Evolutionary conservation across 2,888 invertebrate species (phyloP).

Genomic region (Orgyia antiqua): DNA sequence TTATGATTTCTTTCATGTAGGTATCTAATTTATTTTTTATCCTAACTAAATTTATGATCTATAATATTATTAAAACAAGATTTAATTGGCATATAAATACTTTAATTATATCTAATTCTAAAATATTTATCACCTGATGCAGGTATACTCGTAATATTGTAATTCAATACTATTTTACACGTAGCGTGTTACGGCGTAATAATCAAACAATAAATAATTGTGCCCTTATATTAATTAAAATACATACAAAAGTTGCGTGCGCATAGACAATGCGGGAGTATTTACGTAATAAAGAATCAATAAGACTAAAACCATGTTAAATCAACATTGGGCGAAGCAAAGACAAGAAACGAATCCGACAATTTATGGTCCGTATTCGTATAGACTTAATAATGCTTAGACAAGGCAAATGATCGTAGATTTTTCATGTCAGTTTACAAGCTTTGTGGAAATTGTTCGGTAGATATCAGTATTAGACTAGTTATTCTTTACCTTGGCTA

Average conservation of each 20-base stretch:
- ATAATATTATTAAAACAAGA: too few species aligned
- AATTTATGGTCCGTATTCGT: constrained; percentile 62
- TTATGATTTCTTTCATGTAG: too few species aligned
- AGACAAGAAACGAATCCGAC: constrained; percentile 74
- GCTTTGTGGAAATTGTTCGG: constrained; percentile 31
- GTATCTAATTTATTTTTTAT: too few species aligned
- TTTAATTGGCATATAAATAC: too few species aligned
- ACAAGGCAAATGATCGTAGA: constrained; percentile 46
- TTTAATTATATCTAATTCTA: too few species aligned
- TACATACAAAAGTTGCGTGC: constrained; percentile 59
- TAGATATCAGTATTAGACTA: constrained; percentile 11
- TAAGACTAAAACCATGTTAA: constrained; percentile 77
- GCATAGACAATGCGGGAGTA: constrained; percentile 68
- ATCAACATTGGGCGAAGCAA: constrained; percentile 75
- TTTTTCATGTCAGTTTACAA: constrained; percentile 46
- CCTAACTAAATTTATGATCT: too few species aligned
- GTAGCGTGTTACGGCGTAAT: constrained; percentile 26
- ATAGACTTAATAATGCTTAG: constrained; percentile 49
- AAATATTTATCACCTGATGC: too few species aligned
- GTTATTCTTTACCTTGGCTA: too few species aligned
- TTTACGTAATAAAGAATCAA: constrained; percentile 75
- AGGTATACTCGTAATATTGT: too few species aligned
- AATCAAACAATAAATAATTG: constrained; percentile 46
- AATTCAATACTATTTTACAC: constrained; percentile 3
- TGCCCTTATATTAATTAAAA: constrained; percentile 67